A percentile compares a stretch with the other conserved stretches of the same genome.
Evolutionary conservation across 2,888 invertebrate species (phyloP).

Genomic region (Ectemnius continuus): DNA sequence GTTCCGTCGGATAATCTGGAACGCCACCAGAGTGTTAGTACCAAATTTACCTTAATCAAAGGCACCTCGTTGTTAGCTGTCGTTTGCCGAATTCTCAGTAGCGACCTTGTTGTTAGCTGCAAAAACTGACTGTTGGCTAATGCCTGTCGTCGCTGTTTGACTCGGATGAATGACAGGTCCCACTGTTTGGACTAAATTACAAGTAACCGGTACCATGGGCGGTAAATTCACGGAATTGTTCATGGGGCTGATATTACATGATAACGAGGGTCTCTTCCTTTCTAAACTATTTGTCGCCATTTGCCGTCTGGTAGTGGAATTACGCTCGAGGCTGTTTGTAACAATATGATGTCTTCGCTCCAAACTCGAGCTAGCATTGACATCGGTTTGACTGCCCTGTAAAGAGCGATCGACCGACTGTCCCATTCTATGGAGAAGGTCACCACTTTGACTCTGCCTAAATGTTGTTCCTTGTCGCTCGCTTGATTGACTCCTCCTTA

Average conservation of each 20-base stretch:
- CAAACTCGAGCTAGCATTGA: conserved; percentile 66
- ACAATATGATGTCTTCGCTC: conserved; percentile 75
- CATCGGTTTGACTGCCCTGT: conserved; percentile 71
- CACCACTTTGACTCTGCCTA: conserved; percentile 75
- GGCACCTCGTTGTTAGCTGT: conserved; percentile 73
- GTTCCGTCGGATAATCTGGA: neutral
- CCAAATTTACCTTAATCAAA: conserved; percentile 51
- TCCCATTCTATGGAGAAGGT: conserved; percentile 73
- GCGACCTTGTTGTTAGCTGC: conserved; percentile 64
- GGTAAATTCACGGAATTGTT: conserved; percentile 72
- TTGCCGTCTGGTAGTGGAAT: conserved; percentile 73
- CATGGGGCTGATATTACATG: conserved; percentile 62
- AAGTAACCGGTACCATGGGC: conserved; percentile 74
- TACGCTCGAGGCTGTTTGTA: conserved; percentile 75
- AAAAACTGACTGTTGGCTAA: conserved; percentile 64
- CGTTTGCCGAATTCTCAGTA: conserved; percentile 69
- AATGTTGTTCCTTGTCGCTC: conserved; percentile 72
- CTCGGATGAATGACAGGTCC: conserved; percentile 72
- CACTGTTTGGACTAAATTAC: conserved; percentile 73
- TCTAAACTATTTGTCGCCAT: conserved; percentile 75
- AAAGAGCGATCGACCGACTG: conserved; percentile 72
- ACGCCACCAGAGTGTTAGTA: neutral
- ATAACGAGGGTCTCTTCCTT: conserved; percentile 72
- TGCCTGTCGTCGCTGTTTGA: conserved; percentile 66
- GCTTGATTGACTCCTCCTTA: conserved; percentile 74